These are phyloP conservation scores for Teleogryllus occipitalis DNA, from an alignment of 1,140 invertebrate genomes.

Conservation along the genomic window DNA sequence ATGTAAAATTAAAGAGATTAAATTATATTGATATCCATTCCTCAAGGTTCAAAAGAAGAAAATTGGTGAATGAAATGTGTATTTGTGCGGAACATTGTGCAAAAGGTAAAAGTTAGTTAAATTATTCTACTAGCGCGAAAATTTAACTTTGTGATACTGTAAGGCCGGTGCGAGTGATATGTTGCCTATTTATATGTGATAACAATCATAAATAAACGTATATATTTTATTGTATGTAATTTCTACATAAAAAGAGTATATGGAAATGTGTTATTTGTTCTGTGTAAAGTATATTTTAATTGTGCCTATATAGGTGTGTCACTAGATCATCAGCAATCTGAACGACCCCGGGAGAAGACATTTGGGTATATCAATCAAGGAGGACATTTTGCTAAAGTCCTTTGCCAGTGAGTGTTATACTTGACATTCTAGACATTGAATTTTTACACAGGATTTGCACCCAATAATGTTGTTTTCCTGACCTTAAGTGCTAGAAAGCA, in stretches of 20 bases:
- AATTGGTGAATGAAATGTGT: neutral
- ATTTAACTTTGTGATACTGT: neutral
- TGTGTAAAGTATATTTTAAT: slow-evolving; percentile 2
- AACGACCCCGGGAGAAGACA: neutral
- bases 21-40: neutral
- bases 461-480: neutral
- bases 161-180: neutral
- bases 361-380: neutral
- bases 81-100: neutral
- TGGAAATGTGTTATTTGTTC: neutral
- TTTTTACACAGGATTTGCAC: neutral
- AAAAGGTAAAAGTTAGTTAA: neutral
- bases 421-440: neutral
- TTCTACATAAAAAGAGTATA: neutral
- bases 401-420: neutral
- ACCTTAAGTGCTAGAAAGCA: too few relatives aligned
- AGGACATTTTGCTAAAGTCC: neutral
- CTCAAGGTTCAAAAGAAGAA: neutral
- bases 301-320: neutral
- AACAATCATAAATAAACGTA: neutral
- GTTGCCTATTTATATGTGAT: neutral
- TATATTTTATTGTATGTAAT: neutral
- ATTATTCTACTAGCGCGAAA: neutral
- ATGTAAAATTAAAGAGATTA: neutral
- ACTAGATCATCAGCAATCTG: neutral